Evolutionary conservation across 2,113 vertebrate species (phyloP), one percentile per base, ranked within the genome.

Genomic region (Seriola aureovittata): DNA sequence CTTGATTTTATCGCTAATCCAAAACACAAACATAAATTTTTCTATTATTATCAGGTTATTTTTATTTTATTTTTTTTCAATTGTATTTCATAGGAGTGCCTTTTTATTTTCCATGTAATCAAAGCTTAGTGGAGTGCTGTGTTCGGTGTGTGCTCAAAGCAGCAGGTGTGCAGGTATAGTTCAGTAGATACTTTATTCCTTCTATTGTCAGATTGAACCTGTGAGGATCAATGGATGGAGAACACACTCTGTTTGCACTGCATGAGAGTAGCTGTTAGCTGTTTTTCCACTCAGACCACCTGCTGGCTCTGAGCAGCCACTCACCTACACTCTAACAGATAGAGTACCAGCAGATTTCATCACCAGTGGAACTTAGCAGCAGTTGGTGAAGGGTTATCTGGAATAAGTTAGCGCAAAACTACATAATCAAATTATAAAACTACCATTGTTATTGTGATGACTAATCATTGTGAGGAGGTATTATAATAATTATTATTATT

Each of bases 261-360:
- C 46, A 11, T 62, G 55, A 78, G 19, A 73, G 40, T 72, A 60
- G 71, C 81, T 82, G 70, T 85, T 91, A 55, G 71, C 74, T 78
- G 48, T 81, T 88, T 88, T 90, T 79, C 71, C 82, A 80, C 72
- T 81, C 25, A 55, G 74, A 82, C 76, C 85, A 55, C 86, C 90
- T 87, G 80, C 84, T 84, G 92, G 68, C 78, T 71, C 21, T 16
- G 4, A 75, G 76, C 12, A 3, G 46, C 59, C 68, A 67, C 73
- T 58, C 55, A 81, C 48, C 75, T 63, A 59, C 75, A 75, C 75
- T 77, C 54, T 42, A 50, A 29, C 29, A 65, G 42, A 65, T 23
- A 9, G 71, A 78, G 69, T 40, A 57, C 57, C 14, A 42, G 50
- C 65, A 78, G 55, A 82, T 88, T 79, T 68, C 34, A 79, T 65